phyloP scores from a whole-genome alignment of 2,113 vertebrate species.

The Ancistrus triradiatus region DNA sequence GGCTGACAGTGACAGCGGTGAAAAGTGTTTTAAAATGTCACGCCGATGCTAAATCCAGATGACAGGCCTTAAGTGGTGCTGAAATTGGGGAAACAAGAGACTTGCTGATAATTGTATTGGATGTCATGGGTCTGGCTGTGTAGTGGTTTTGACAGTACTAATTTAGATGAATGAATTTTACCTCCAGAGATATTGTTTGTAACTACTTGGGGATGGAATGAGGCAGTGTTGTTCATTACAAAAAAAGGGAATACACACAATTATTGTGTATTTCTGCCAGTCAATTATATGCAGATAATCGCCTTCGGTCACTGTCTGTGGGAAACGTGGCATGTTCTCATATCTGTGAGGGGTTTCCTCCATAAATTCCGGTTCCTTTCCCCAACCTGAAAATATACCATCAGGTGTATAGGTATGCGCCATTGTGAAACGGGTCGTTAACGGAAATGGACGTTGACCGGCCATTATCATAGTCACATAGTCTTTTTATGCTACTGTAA shows the following conservation, averaged over 20 bases:
- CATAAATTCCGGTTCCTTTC: too few species aligned
- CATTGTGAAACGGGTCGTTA: too few species aligned
- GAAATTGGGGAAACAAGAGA: constrained; percentile 28
- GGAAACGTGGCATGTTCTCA: too few species aligned
- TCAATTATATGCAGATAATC: neutral
- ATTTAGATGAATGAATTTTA: constrained; percentile 41
- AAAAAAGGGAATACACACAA: neutral
- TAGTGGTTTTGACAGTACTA: constrained; percentile 45
- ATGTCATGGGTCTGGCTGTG: constrained; percentile 33
- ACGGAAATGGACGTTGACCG: too few species aligned
- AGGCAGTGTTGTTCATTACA: constrained; percentile 3
- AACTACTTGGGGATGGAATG: constrained; percentile 30
- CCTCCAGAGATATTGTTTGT: constrained; percentile 28
- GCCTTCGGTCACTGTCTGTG: too few species aligned
- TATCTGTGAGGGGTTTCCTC: too few species aligned
- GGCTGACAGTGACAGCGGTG: constrained; percentile 16
- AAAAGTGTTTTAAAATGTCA: constrained; percentile 46
- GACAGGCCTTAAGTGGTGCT: constrained; percentile 34
- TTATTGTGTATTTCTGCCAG: neutral
- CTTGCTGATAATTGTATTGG: constrained; percentile 43
- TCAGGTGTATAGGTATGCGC: too few species aligned
- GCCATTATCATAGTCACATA: too few species aligned
- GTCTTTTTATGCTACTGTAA: too few species aligned
- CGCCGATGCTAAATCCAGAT: constrained; percentile 32
- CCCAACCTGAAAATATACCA: too few species aligned